phyloP scores from a whole-genome alignment of 2,113 vertebrate species.

The Hystrix cristata region DNA sequence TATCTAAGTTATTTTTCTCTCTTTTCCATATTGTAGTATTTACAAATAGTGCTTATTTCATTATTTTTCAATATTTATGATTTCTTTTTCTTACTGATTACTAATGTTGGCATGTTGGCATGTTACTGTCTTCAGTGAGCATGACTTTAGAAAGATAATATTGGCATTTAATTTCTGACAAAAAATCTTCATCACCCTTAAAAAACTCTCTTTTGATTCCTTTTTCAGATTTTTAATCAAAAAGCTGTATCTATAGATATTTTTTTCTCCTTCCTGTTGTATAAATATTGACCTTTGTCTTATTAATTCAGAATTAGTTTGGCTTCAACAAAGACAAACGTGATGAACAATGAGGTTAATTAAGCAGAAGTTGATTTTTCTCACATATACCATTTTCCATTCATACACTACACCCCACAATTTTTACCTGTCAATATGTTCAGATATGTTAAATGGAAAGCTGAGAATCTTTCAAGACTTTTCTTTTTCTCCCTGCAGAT shows the following conservation, averaged over 20 bases:
- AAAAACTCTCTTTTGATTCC: background rate
- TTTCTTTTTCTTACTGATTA: constrained; percentile 35
- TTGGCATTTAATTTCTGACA: constrained; percentile 18
- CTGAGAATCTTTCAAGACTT: background rate
- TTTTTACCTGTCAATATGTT: background rate
- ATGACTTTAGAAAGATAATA: background rate
- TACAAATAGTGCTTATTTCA: background rate
- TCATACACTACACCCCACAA: background rate
- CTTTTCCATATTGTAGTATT: background rate
- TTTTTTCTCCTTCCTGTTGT: background rate
- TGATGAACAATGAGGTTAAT: background rate
- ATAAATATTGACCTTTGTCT: background rate
- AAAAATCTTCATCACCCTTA: background rate
- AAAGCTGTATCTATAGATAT: background rate
- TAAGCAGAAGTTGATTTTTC: background rate
- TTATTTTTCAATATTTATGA: background rate
- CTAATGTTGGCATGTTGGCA: background rate
- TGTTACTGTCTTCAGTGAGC: background rate
- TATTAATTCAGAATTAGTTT: background rate
- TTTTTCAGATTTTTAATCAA: background rate
- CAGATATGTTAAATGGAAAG: background rate
- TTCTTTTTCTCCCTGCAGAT: background rate
- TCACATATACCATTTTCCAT: background rate
- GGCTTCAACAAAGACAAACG: background rate
- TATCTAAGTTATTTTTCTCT: background rate